A percentile compares a stretch with the other conserved stretches of the same genome.
These are phyloP conservation scores for Globodera rostochiensis DNA, from an alignment of 1,140 invertebrate genomes.

Conservation along the genomic window DNA sequence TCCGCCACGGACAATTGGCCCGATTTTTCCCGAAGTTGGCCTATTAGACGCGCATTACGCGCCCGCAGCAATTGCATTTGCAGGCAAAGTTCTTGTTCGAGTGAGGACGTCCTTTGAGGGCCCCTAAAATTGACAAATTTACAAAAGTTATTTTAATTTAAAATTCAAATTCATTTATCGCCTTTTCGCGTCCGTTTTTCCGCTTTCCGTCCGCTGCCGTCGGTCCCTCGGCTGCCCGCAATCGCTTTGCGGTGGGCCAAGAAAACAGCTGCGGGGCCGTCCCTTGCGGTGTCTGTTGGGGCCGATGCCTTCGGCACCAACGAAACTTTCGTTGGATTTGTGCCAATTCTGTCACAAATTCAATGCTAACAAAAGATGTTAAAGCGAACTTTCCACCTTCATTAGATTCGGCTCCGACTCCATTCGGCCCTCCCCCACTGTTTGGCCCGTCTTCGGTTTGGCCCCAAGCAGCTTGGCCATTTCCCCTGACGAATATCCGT, in stretches of 20 bases:
- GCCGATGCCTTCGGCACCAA: not conserved
- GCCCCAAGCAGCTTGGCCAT: not conserved
- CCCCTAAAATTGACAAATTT: not conserved
- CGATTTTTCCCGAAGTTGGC: slow-evolving; percentile 44
- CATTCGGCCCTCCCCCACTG: not conserved
- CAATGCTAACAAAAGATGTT: too few species aligned
- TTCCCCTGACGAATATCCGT: not conserved
- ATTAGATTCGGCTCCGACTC: slow-evolving; percentile 10
- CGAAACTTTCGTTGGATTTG: not conserved
- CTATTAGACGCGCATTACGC: slow-evolving; percentile 36
- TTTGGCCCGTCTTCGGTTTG: not conserved
- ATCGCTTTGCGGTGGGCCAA: not conserved
- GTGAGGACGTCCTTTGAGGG: not conserved
- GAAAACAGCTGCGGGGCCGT: slow-evolving; percentile 24
- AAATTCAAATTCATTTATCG: not conserved
- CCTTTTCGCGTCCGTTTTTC: slow-evolving; percentile 24
- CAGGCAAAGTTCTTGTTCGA: slow-evolving; percentile 1
- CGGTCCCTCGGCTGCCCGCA: not conserved
- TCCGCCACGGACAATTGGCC: slow-evolving; percentile 32
- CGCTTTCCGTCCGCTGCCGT: not conserved
- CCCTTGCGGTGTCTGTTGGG: not conserved
- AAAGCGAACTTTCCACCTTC: not conserved
- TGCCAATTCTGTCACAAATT: not conserved
- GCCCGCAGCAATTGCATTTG: slow-evolving; percentile 28
- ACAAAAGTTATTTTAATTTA: too few species aligned